Evolutionary conservation across 2,113 vertebrate species (phyloP).

Genomic region (Suncus etruscus): DNA sequence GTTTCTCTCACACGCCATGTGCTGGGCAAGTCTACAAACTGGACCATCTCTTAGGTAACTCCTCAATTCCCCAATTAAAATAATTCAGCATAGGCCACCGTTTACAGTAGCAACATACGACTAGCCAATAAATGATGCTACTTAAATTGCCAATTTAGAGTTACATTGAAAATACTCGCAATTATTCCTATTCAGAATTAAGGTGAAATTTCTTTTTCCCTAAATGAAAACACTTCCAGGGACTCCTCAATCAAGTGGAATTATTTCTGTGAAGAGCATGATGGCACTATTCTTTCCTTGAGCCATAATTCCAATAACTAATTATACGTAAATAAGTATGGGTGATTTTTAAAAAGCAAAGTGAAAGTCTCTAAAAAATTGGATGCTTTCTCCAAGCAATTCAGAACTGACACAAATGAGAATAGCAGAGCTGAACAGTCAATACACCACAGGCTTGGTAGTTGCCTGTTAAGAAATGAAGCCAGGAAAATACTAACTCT

Average conservation of each 20-base stretch:
- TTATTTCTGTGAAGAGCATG: conserved; percentile 71
- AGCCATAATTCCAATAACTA: conserved; percentile 62
- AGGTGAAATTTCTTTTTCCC: conserved; percentile 64
- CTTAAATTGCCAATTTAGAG: conserved; percentile 45
- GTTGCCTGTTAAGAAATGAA: background rate
- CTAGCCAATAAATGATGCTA: conserved; percentile 45
- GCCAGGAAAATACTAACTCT: background rate
- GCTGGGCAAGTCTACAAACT: background rate
- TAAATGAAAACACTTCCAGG: conserved; percentile 65
- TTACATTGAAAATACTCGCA: conserved; percentile 52
- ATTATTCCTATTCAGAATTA: conserved; percentile 75
- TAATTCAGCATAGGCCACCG: background rate
- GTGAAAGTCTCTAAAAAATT: conserved; percentile 42
- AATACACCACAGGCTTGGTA: background rate
- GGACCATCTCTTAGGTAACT: background rate
- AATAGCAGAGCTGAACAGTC: background rate
- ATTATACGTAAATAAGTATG: conserved; percentile 57
- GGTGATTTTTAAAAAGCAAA: conserved; percentile 54
- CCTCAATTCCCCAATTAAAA: background rate
- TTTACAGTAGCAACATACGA: conserved; percentile 20
- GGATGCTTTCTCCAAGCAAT: conserved; percentile 23
- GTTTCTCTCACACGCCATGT: background rate
- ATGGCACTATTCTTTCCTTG: conserved; percentile 59
- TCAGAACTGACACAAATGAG: conserved; percentile 20
- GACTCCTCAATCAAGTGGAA: conserved; percentile 72